A percentile compares a stretch with the other conserved stretches of the same genome.
These are phyloP conservation scores for Climacteris rufus DNA, from an alignment of 2,113 vertebrate genomes.

Conservation along the genomic window DNA sequence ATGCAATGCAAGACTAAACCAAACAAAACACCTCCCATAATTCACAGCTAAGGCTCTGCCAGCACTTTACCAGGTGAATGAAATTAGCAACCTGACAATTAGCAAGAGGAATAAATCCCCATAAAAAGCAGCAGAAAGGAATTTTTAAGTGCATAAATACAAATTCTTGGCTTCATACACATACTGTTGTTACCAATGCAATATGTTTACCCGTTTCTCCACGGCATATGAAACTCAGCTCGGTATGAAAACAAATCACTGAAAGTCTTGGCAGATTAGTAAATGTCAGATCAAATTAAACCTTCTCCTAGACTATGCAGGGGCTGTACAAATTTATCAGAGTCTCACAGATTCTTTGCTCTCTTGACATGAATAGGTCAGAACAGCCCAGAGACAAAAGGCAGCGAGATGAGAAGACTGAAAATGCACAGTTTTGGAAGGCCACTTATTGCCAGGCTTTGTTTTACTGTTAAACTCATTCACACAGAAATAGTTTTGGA, in stretches of 20 bases:
- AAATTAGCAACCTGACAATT: not conserved
- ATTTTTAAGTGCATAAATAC: not conserved
- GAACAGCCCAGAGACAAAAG: not conserved
- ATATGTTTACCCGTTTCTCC: not conserved
- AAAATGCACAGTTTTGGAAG: not conserved
- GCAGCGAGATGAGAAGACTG: not conserved
- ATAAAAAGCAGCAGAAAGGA: not conserved
- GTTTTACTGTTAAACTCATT: not conserved
- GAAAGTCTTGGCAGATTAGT: conserved; percentile 35
- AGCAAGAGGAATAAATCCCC: not conserved
- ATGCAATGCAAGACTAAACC: conserved; percentile 2
- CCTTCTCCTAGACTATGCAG: not conserved
- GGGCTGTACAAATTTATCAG: not conserved
- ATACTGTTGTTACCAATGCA: not conserved
- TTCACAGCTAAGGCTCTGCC: not conserved
- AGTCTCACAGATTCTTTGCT: conserved; percentile 4
- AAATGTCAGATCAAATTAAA: conserved; percentile 30
- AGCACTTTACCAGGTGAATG: not conserved
- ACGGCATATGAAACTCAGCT: not conserved
- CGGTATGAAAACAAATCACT: conserved; percentile 30
- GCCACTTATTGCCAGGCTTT: not conserved
- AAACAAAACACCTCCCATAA: not conserved
- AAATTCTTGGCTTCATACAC: not conserved
- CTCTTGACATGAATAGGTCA: conserved; percentile 11
- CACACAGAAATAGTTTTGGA: not conserved